Conservation (phyloP, 2,888 invertebrate species). For the Agrochola lota region DNA sequence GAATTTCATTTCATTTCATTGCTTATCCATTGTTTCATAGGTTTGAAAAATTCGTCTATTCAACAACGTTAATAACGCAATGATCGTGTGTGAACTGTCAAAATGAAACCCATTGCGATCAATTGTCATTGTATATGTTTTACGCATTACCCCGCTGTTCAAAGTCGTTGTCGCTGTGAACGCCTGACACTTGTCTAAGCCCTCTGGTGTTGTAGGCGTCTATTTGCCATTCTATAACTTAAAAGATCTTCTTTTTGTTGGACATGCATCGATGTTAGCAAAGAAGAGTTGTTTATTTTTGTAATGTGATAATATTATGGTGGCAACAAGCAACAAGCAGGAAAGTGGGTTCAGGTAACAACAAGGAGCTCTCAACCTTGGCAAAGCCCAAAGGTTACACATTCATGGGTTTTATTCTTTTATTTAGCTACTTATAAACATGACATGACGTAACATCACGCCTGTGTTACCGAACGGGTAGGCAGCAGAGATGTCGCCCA, state of each 20-base stretch:
- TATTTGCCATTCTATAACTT: not conserved
- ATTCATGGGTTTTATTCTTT: not conserved
- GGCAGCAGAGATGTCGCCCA: not conserved
- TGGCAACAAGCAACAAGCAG: not conserved
- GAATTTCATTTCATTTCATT: too few species aligned
- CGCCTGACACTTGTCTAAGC: too few species aligned
- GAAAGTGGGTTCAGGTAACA: not conserved
- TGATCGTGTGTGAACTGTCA: too few species aligned
- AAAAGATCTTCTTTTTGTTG: not conserved
- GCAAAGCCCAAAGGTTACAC: not conserved
- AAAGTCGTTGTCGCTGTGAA: too few species aligned
- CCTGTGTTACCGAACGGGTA: not conserved
- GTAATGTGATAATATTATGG: not conserved
- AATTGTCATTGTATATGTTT: too few species aligned
- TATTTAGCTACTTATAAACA: constrained; percentile 7
- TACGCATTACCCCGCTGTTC: too few species aligned
- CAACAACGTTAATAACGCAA: too few species aligned
- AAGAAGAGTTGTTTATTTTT: not conserved
- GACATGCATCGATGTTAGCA: not conserved
- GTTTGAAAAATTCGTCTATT: too few species aligned
- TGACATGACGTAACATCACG: not conserved
- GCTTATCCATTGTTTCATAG: too few species aligned
- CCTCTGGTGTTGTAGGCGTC: not conserved
- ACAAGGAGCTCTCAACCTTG: not conserved
- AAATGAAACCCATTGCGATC: too few species aligned